phyloP scores from a whole-genome alignment of 2,888 invertebrate genomes.

The Pyrocoelia pectoralis region DNA sequence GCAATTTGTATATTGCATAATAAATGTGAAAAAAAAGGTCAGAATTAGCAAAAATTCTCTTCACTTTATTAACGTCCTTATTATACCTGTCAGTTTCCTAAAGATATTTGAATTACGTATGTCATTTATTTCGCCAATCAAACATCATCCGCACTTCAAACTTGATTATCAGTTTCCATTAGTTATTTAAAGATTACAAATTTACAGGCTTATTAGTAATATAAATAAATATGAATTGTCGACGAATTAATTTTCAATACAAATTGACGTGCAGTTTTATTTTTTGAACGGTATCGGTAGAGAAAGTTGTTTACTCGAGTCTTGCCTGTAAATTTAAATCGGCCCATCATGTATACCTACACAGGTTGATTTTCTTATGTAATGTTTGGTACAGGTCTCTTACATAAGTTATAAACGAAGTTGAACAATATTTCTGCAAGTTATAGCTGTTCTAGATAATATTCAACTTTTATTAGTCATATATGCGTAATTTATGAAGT shows the following conservation, averaged over 20 bases:
- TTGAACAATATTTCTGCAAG: background rate
- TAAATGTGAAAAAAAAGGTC: too few relatives aligned
- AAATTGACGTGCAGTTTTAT: slow-evolving; percentile 17
- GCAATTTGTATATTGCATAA: background rate
- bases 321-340: slow-evolving; percentile 19
- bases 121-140: slow-evolving; percentile 54
- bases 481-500: too few relatives aligned
- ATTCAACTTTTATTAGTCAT: background rate
- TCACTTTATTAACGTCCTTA: slow-evolving; percentile 37
- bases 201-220: slow-evolving; percentile 25
- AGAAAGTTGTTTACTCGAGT: slow-evolving; percentile 23
- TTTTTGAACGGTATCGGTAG: slow-evolving; percentile 10
- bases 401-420: background rate
- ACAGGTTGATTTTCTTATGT: slow-evolving; percentile 25
- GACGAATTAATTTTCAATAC: slow-evolving; percentile 17
- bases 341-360: slow-evolving; percentile 20
- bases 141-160: slow-evolving; percentile 25
- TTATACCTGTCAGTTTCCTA: slow-evolving; percentile 32
- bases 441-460: background rate
- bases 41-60: background rate
- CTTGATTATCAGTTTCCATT: slow-evolving; percentile 5
- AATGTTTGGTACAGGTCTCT: slow-evolving; percentile 11
- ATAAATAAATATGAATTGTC: slow-evolving; percentile 18
- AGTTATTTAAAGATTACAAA: slow-evolving; percentile 38
- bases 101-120: slow-evolving; percentile 51